phyloP scores from a whole-genome alignment of 1,140 invertebrate genomes.

The Lycorma delicatula region DNA sequence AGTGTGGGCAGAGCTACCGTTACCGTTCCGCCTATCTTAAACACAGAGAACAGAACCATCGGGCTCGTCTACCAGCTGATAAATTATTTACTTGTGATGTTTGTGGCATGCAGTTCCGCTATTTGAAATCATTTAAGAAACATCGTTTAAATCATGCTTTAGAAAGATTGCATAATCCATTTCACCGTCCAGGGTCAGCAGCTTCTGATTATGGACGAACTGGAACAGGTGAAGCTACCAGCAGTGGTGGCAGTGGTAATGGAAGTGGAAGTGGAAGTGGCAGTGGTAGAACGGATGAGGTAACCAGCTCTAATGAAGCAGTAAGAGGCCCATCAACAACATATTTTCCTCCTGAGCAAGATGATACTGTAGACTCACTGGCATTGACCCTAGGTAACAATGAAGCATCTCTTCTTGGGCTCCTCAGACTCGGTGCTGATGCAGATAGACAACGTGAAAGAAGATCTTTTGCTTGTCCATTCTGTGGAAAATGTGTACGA shows the following conservation, averaged over 20 bases:
- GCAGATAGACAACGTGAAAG: conserved; percentile 51
- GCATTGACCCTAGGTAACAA: conserved; percentile 39
- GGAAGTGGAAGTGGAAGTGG: conserved; percentile 18
- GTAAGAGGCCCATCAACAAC: conserved; percentile 28
- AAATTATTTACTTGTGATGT: conserved; percentile 83
- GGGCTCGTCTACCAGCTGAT: conserved; percentile 72
- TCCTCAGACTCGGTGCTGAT: conserved; percentile 47
- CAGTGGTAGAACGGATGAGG: conserved; percentile 49
- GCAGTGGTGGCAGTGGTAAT: conserved; percentile 17
- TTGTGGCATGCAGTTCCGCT: conserved; percentile 81
- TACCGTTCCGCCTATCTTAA: conserved; percentile 81
- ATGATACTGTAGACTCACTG: conserved; percentile 54
- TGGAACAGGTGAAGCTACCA: not conserved
- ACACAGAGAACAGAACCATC: conserved; percentile 80
- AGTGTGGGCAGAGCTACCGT: conserved; percentile 81
- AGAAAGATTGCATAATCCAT: conserved; percentile 55
- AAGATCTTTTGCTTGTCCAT: conserved; percentile 68
- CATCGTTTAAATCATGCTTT: conserved; percentile 77
- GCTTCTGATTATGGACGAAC: conserved; percentile 2
- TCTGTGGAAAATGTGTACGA: conserved; percentile 79
- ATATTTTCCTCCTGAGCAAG: conserved; percentile 46
- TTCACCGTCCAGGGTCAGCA: conserved; percentile 14
- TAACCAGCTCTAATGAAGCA: conserved; percentile 62
- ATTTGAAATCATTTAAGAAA: conserved; percentile 82
- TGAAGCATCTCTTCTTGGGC: conserved; percentile 53